These are phyloP conservation scores for Tychaedon coryphoeus DNA, from an alignment of 2,113 vertebrate species.

Conservation along the genomic window DNA sequence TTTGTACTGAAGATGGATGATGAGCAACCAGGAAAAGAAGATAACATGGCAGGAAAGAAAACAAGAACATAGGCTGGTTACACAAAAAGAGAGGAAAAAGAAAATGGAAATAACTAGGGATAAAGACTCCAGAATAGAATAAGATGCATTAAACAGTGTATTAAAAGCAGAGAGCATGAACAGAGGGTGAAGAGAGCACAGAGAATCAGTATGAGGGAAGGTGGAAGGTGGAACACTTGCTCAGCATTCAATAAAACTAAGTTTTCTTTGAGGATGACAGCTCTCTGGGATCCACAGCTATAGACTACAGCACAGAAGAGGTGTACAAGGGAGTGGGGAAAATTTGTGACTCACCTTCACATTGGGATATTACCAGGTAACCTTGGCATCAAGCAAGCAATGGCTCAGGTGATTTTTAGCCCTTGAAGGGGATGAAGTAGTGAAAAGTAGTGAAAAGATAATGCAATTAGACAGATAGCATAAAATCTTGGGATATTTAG, in stretches of 20 bases:
- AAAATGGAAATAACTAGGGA: not conserved
- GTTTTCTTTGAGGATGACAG: not conserved
- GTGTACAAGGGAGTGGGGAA: not conserved
- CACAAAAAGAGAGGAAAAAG: not conserved
- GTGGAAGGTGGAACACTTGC: rapidly evolving
- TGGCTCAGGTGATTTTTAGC: not conserved
- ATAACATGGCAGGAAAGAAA: not conserved
- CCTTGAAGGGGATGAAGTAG: not conserved
- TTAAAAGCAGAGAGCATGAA: not conserved
- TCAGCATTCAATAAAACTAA: not conserved
- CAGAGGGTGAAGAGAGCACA: not conserved
- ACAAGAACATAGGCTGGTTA: not conserved
- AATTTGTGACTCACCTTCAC: not conserved
- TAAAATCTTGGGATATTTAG: not conserved
- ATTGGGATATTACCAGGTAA: not conserved
- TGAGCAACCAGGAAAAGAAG: not conserved
- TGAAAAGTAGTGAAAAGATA: not conserved
- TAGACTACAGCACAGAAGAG: not conserved
- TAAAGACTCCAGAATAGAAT: not conserved
- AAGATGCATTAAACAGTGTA: not conserved
- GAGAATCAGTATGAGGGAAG: not conserved
- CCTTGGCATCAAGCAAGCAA: not conserved
- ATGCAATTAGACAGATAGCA: not conserved
- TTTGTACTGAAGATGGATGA: not conserved
- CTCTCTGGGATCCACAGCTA: not conserved